A percentile compares a stretch with the other conserved stretches of the same genome.
These are phyloP conservation scores for Cheilosia scutellata DNA, from an alignment of 2,888 invertebrate genomes.

Conservation along the genomic window DNA sequence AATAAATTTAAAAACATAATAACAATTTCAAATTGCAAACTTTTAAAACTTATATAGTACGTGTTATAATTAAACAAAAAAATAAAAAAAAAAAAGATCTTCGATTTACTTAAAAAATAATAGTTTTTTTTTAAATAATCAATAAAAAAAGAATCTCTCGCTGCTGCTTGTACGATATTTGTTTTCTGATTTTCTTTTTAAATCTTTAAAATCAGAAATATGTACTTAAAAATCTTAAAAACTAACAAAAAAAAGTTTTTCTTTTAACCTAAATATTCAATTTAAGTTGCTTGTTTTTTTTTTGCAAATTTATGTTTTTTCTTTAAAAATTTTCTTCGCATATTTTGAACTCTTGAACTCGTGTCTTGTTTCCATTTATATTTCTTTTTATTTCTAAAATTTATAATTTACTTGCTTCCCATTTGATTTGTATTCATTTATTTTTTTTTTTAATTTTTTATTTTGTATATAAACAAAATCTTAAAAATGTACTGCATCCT, in stretches of 20 bases:
- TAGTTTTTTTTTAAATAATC: slow-evolving; percentile 38
- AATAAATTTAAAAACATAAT: slow-evolving; percentile 19
- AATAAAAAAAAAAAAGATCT: slow-evolving; percentile 27
- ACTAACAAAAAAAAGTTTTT: slow-evolving; percentile 55
- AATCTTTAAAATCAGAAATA: slow-evolving; percentile 53
- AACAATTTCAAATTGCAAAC: slow-evolving; percentile 10
- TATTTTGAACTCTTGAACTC: slow-evolving; percentile 72
- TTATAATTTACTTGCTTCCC: slow-evolving; percentile 68
- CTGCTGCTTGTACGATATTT: slow-evolving; percentile 65
- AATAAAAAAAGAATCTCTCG: slow-evolving; percentile 63
- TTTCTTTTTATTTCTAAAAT: slow-evolving; percentile 40
- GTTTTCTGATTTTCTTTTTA: slow-evolving; percentile 41
- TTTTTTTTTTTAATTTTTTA: too few species aligned
- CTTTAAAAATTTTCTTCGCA: slow-evolving; percentile 39
- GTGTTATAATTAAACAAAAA: slow-evolving; percentile 2
- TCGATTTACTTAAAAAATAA: slow-evolving; percentile 54
- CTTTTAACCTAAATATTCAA: slow-evolving; percentile 49
- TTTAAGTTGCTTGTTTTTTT: slow-evolving; percentile 21
- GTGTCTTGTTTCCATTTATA: slow-evolving; percentile 56
- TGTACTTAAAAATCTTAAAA: slow-evolving; percentile 24
- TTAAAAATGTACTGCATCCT: slow-evolving; percentile 40
- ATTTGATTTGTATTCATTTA: slow-evolving; percentile 50
- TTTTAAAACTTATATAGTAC: slow-evolving; percentile 38
- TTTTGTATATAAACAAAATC: slow-evolving; percentile 14
- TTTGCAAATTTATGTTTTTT: slow-evolving; percentile 8